Evolutionary conservation across 2,888 invertebrate genomes (phyloP), one percentile per base, ranked within the genome.

Genomic region (Drosophila peninsularis): DNA sequence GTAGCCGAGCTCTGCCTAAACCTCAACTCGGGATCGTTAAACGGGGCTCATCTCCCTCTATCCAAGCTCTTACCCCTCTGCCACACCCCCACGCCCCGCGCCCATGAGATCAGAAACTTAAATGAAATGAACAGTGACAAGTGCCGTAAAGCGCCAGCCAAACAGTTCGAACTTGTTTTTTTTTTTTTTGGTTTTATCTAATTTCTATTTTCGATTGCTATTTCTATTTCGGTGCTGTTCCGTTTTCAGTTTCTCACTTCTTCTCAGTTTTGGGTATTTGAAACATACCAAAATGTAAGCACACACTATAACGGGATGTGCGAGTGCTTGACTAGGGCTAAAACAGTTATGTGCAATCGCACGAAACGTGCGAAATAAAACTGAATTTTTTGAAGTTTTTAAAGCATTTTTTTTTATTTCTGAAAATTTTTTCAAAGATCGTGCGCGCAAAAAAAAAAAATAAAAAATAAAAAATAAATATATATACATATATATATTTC

Each of bases 311-410:
- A 44, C 36, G 63, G 63, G 52, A 66, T 64, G 53, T 19, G 24
- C 44, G 41, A 45, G 21, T 34, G 27, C 45, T 36, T 36, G 32
- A 42, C 41, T 42, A 21, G 32, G 32, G 54, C 41, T 24, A 55
- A 24, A 9, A 56, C 32, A 49, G 44, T 37, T 82, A 62, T 64
- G 82, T 77, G 76, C 72, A 69, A 82, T 85, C 75, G 61, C 55
- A n/a, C 27, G 32, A 42, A 69, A 81, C 88, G 86, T 85, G 79
- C 66, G 62, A 53, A 27, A 54, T 24, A 55, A 64, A 17, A 49
- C 30, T 24, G 32, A 3, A 17, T 44, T n/a, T 39, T 41, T 44
- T 42, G 2, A 7, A 13, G 17, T 47, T 24, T 53, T 42, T n/a
- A n/a, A 21, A 30, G 21, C 3, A 50, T 34, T 58, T 2, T 11